Evolutionary conservation across 1,140 invertebrate genomes (phyloP).

Genomic region (Zaprionus ghesquierei): DNA sequence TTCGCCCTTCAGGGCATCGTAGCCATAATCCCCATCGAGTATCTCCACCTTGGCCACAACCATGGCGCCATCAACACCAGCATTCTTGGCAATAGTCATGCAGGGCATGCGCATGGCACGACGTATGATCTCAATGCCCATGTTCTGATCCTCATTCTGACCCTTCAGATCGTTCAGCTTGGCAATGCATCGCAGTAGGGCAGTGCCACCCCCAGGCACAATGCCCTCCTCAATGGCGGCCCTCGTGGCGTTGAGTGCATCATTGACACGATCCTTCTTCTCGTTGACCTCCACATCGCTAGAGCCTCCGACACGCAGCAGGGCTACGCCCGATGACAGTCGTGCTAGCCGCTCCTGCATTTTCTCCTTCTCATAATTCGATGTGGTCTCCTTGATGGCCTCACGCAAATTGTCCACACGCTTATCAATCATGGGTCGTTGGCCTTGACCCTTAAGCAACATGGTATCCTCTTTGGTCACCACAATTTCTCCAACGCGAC

Average conservation of each 20-base stretch:
- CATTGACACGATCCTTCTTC: conserved; percentile 99
- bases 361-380: conserved; percentile 99
- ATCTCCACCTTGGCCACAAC: conserved; percentile 97
- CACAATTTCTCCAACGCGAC: conserved; percentile 95
- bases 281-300: conserved; percentile 99
- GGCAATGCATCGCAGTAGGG: conserved; percentile 93
- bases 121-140: conserved; percentile 94
- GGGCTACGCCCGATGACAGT: conserved; percentile 96
- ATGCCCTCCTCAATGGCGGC: conserved; percentile 99
- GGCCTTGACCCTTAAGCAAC: conserved; percentile 93
- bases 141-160: conserved; percentile 91
- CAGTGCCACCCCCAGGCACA: conserved; percentile 98
- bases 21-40: conserved; percentile 90
- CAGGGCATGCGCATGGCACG: conserved; percentile 96
- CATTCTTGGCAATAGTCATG: conserved; percentile 97
- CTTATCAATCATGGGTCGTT: conserved; percentile 92
- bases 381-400: conserved; percentile 95
- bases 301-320: conserved; percentile 97
- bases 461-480: conserved; percentile 99
- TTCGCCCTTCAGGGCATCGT: conserved; percentile 97
- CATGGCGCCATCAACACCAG: conserved; percentile 96
- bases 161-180: conserved; percentile 88
- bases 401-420: conserved; percentile 95
- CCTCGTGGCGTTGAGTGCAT: conserved; percentile 98
- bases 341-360: conserved; percentile 97